These are phyloP conservation scores for Linnaemya vulpina DNA, from an alignment of 2,888 invertebrate genomes.

Conservation along the genomic window DNA sequence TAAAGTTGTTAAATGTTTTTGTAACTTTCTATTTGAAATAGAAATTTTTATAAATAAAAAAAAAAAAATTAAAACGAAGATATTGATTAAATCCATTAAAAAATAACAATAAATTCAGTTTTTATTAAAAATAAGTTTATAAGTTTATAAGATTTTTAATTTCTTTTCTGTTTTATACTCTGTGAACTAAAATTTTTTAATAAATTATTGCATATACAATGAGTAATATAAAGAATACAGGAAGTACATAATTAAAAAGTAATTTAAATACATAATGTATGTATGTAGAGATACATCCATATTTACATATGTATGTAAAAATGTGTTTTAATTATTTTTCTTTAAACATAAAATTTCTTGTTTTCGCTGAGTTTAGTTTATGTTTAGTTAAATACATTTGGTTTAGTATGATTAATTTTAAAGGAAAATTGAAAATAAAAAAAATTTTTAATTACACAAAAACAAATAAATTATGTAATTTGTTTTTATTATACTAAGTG, in stretches of 20 bases:
- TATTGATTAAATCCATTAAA: conserved; percentile 36
- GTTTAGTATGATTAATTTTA: conserved; percentile 27
- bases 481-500: conserved; percentile 30
- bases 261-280: conserved; percentile 2
- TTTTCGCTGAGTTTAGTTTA: conserved; percentile 55
- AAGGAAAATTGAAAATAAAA: conserved; percentile 38
- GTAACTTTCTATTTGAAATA: neutral
- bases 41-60: neutral
- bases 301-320: too few species aligned
- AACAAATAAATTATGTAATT: conserved; percentile 35
- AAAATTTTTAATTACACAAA: conserved; percentile 32
- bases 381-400: conserved; percentile 58
- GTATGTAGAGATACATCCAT: too few species aligned
- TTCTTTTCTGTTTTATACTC: conserved; percentile 7
- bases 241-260: conserved; percentile 32
- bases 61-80: conserved; percentile 18
- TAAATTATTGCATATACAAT: conserved; percentile 69
- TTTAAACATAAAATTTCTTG: conserved; percentile 46
- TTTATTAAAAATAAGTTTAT: conserved; percentile 49
- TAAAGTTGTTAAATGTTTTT: conserved; percentile 7
- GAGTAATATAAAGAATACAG: conserved; percentile 65
- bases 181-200: conserved; percentile 37
- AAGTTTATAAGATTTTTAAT: conserved; percentile 4
- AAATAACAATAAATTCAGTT: conserved; percentile 67
- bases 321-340: conserved; percentile 24